Conservation (phyloP, 2,113 vertebrate genomes). For the Mionectes macconnelli region DNA sequence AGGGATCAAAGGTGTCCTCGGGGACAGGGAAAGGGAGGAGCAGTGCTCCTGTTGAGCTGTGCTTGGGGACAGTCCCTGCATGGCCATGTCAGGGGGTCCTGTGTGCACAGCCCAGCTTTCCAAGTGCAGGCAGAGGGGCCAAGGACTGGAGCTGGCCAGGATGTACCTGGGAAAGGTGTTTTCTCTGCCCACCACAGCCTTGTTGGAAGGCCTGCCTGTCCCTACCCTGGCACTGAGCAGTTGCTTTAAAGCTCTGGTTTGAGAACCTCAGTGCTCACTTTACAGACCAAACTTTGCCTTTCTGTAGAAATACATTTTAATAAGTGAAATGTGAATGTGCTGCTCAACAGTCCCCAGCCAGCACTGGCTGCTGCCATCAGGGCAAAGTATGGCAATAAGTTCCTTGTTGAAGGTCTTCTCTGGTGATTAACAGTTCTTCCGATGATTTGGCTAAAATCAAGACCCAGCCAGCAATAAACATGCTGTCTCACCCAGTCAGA, state of each 20-base stretch:
- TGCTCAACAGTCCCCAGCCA: not conserved
- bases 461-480: not conserved
- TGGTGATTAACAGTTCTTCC: not conserved
- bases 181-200: not conserved
- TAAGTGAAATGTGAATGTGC: not conserved
- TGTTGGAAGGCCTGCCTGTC: not conserved
- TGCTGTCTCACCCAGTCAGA: not conserved
- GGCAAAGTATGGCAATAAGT: not conserved
- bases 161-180: rapidly evolving
- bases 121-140: not conserved
- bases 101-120: not conserved
- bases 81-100: rapidly evolving
- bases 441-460: not conserved
- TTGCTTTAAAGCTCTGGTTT: not conserved
- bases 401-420: not conserved
- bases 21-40: too few relatives aligned
- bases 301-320: not conserved
- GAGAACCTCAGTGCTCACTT: not conserved
- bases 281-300: not conserved
- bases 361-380: not conserved
- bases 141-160: not conserved
- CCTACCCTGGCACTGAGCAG: rapidly evolving
- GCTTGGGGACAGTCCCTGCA: not conserved
- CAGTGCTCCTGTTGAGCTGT: not conserved
- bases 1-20: not conserved